A percentile compares a stretch with the other conserved stretches of the same genome.
Conservation (phyloP, 1,140 invertebrate genomes). For the Oncopeltus fasciatus region DNA sequence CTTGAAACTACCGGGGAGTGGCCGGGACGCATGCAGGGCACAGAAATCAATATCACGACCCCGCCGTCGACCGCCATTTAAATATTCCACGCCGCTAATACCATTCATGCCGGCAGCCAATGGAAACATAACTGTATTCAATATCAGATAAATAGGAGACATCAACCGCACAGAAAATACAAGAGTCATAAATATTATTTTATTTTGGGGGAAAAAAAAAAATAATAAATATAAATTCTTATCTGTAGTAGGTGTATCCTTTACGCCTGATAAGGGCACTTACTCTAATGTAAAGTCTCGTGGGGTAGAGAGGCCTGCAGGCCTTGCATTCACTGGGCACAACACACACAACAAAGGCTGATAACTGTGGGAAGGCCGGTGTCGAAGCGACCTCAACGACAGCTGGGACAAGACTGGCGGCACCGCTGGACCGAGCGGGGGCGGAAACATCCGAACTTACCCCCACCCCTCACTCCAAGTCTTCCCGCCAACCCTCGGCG, state of each 20-base stretch:
- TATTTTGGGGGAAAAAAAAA: background rate
- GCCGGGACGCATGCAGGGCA: background rate
- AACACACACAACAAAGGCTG: background rate
- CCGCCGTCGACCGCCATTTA: conserved; percentile 2
- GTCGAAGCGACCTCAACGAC: background rate
- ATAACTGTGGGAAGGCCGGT: background rate
- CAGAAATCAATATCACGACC: conserved; percentile 8
- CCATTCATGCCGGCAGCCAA: too few species aligned
- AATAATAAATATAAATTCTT: background rate
- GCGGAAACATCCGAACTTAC: background rate
- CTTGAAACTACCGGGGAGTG: background rate
- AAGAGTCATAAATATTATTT: too few species aligned
- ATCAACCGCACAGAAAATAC: too few species aligned
- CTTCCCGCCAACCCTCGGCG: background rate
- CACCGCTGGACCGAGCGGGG: background rate
- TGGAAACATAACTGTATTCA: too few species aligned
- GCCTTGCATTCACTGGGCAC: conserved; percentile 2
- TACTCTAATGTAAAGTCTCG: conserved; percentile 3
- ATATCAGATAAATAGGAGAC: too few species aligned
- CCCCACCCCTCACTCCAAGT: background rate
- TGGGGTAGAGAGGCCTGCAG: background rate
- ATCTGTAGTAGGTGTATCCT: background rate
- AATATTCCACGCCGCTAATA: background rate
- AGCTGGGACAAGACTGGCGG: background rate
- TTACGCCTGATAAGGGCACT: background rate